Base-by-base conservation (phyloP, 1,140 invertebrate species). In the Drosophila eugracilis region DNA sequence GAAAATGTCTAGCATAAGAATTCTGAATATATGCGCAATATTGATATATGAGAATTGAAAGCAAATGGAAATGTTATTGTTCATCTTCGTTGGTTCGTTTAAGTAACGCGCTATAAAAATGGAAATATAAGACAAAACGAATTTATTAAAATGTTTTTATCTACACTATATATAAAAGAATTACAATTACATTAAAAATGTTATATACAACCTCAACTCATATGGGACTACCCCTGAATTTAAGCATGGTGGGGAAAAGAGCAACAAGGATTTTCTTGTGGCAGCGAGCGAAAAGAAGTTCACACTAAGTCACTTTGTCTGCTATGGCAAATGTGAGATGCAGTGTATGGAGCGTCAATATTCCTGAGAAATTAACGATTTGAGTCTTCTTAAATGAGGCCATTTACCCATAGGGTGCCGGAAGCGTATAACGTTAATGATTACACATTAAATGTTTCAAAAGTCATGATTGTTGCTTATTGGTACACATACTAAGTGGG, bases 191-290 rank as follows among this genome's bases (percentile, higher is more conserved):
- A 53, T 47, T 71, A 67, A n/a, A n/a, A n/a, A n/a, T n/a, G n/a
- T n/a, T n/a, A n/a, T n/a, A n/a, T n/a, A n/a, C n/a, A n/a, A n/a
- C n/a, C n/a, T n/a, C n/a, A n/a, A n/a, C n/a, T n/a, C n/a, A n/a
- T n/a, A n/a, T n/a, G n/a, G n/a, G n/a, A n/a, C n/a, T n/a, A n/a
- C n/a, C n/a, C n/a, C n/a, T n/a, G n/a, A n/a, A n/a, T n/a, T n/a
- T n/a, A n/a, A 78, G 71, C 75, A 66, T 71, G 65, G 54, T 55
- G 65, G 96, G 96, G 95, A 97, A 97, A 96, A 96, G 94, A 96
- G 96, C 95, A 96, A 97, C 95, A 78, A 94, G 94, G 95, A 96
- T 96, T 96, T 94, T 95, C 95, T 92, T 92, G 95, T 96, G 96
- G 93, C 95, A 94, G 96, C 95, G 95, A 96, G 95, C 94, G 95